Base-by-base conservation (phyloP, 2,113 vertebrate species). In the Psephotus haematonotus region DNA sequence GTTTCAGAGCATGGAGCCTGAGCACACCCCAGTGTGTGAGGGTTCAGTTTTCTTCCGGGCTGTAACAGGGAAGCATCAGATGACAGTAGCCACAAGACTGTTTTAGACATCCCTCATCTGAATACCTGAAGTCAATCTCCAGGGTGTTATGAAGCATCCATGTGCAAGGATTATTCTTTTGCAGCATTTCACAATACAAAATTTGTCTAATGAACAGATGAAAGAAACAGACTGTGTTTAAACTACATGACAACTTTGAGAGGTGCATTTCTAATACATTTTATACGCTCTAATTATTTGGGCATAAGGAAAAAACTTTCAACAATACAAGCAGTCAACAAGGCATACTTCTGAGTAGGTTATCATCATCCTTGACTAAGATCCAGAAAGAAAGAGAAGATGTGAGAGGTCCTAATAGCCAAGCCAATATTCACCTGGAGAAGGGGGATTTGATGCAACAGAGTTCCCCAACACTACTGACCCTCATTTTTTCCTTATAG, bases 231-330 rank as follows among this genome's bases (percentile, higher is more conserved):
- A 69, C 65, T 63, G 62, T 67, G 55, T 80, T 82, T 97, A 87
- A 93, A 78, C 89, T 94, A 93, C 47, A 81, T 83, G 70, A 67
- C 87, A 82, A 72, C 59, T 88, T 94, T 11, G 7, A 52, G 72
- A 81, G 55, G 75, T 85, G 55, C 9, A 3, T 95, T 82, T 94
- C 82, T 90, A 92, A 91, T 81, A 81, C 33, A 78, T 90, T 94
- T 71, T 12, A 83, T 70, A 84, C 2, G 87, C 87, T 96, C 84
- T 86, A 96, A 90, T 95, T 96, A 84, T 78, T 86, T 76, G 29
- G 24, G 49, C 64, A 83, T 67, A 89, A 55, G 37, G 63, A 70
- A 71, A 80, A 82, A 80, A 33, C 39, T 70, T 88, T 55, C 37
- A 94, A 67, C 8, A 87, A 90, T 74, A 44, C 5, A 29, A 88